These are phyloP conservation scores for Budorcas taxicolor DNA, from an alignment of 2,113 vertebrate species.

Conservation along the genomic window DNA sequence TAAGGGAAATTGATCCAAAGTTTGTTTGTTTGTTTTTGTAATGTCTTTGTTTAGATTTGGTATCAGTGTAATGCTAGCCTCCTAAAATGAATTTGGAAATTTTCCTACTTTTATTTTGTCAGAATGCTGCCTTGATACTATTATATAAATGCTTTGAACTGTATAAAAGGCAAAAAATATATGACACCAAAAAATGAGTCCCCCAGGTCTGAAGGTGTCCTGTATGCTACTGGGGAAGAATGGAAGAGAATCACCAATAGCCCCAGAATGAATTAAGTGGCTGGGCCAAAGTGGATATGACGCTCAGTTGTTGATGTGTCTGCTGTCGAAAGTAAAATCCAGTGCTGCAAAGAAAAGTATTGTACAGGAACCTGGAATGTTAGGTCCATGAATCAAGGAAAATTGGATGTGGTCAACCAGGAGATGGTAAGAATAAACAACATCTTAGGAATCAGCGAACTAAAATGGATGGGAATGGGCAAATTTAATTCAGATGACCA, in stretches of 20 bases:
- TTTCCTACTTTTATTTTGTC: background rate
- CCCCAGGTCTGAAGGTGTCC: background rate
- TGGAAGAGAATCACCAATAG: background rate
- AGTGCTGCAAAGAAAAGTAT: background rate
- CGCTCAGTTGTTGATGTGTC: background rate
- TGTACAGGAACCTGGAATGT: background rate
- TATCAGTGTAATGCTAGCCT: background rate
- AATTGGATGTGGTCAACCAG: background rate
- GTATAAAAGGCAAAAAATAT: background rate
- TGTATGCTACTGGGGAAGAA: background rate
- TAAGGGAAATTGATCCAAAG: background rate
- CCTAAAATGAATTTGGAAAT: background rate
- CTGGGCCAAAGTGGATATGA: background rate
- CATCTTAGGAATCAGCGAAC: background rate
- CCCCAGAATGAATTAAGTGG: background rate
- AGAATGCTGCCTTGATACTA: background rate
- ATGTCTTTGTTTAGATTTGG: background rate
- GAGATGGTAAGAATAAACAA: background rate
- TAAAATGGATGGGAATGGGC: background rate
- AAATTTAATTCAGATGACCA: background rate
- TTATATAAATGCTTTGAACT: background rate
- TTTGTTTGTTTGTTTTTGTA: background rate
- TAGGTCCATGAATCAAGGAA: background rate
- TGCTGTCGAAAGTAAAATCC: background rate
- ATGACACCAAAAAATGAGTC: background rate